Evolutionary conservation across 2,888 invertebrate genomes (phyloP).

Genomic region (Apotomis turbidana): DNA sequence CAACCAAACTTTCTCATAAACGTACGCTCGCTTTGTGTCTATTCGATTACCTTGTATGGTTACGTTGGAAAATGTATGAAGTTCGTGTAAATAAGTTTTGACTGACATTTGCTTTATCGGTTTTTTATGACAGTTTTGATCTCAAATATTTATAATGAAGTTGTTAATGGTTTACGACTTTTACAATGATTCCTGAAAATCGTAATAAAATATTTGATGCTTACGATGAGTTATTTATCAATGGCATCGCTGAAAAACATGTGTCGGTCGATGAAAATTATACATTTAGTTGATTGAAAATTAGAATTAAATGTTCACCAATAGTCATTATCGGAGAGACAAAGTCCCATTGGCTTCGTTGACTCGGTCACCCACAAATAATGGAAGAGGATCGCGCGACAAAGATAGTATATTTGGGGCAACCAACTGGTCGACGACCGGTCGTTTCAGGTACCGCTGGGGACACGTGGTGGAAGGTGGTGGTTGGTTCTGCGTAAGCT

Average conservation of each 20-base stretch:
- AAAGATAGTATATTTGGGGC: no score
- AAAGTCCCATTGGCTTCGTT: no score
- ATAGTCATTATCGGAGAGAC: no score
- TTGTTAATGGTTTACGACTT: constrained; percentile 31
- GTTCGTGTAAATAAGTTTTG: constrained; percentile 18
- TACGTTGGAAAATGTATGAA: constrained; percentile 40
- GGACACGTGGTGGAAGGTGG: no score
- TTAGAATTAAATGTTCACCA: no score
- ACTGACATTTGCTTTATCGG: constrained; percentile 1
- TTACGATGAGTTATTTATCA: neutral
- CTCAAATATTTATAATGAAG: constrained; percentile 35
- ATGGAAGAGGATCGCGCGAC: no score
- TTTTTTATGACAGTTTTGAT: constrained; percentile 27
- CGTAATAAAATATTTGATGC: neutral
- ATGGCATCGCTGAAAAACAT: neutral
- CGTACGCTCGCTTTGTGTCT: no score
- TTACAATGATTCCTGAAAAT: constrained; percentile 20
- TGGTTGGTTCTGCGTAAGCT: no score
- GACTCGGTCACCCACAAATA: no score
- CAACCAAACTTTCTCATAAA: no score
- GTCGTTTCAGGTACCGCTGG: no score
- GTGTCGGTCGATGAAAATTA: neutral
- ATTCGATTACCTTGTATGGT: neutral
- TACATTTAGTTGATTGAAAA: neutral
- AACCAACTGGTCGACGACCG: no score